Conservation (phyloP, 2,113 vertebrate species). For the Struthidea cinerea region DNA sequence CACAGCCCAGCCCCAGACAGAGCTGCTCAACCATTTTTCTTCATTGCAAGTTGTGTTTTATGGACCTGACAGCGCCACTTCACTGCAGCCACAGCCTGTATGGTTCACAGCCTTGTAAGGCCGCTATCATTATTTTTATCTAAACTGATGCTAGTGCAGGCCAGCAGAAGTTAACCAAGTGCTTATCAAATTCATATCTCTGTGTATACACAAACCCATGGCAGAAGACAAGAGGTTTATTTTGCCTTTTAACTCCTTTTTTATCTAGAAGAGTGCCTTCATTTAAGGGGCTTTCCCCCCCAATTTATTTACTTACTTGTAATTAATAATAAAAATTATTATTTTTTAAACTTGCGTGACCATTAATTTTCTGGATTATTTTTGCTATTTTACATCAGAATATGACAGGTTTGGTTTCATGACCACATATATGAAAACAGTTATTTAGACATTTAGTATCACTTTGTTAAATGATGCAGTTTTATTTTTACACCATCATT, state of each 20-base stretch:
- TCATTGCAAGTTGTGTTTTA: background rate
- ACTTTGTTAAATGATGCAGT: background rate
- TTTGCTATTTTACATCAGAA: background rate
- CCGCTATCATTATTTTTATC: background rate
- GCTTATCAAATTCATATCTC: background rate
- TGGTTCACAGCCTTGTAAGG: background rate
- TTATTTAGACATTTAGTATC: background rate
- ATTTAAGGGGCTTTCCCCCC: background rate
- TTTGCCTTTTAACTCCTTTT: slow-evolving; percentile 18
- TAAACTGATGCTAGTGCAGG: background rate
- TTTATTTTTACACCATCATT: background rate
- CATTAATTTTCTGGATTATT: background rate
- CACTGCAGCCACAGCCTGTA: background rate
- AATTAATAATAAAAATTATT: background rate
- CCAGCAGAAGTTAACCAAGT: background rate
- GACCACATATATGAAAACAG: background rate
- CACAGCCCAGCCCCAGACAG: background rate
- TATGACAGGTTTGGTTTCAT: background rate
- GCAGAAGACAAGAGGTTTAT: background rate
- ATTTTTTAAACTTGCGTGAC: background rate
- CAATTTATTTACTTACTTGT: background rate
- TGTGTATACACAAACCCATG: background rate
- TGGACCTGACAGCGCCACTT: background rate
- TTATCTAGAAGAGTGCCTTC: background rate
- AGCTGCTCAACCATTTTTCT: background rate